Percentiles rank a stretch among this genome's conserved stretches.
phyloP scores from a whole-genome alignment of 2,888 invertebrate genomes.

The Eristalis tenax region DNA sequence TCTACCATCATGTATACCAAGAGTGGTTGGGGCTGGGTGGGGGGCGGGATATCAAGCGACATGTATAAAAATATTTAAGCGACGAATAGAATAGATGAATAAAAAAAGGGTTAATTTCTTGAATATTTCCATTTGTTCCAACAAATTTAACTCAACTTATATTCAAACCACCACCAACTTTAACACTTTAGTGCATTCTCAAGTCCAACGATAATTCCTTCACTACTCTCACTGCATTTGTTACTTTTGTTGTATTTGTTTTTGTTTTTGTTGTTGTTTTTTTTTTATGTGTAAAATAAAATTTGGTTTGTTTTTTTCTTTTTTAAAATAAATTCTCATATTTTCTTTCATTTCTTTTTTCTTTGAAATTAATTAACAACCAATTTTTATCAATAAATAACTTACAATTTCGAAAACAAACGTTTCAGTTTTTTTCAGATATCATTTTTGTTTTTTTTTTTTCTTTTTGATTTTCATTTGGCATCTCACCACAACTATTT shows the following conservation, averaged over 20 bases:
- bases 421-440: neutral
- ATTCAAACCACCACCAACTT: neutral
- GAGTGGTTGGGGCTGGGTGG: no score
- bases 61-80: neutral
- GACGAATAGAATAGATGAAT: neutral
- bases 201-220: neutral
- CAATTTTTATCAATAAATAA: conserved; percentile 57
- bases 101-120: neutral
- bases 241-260: neutral
- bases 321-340: conserved; percentile 58
- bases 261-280: neutral
- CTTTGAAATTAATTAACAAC: conserved; percentile 52
- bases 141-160: neutral
- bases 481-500: conserved; percentile 37
- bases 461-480: neutral
- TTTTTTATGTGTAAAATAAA: conserved; percentile 38
- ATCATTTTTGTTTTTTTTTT: neutral
- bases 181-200: neutral
- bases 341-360: conserved; percentile 47
- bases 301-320: conserved; percentile 44
- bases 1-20: no score
- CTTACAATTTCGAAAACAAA: conserved; percentile 59
- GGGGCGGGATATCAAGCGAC: neutral
- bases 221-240: neutral
- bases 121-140: neutral